A percentile compares a stretch with the other conserved stretches of the same genome.
Conservation (phyloP, 2,797 vertebrate species). For the Lacerta bilineata region DNA sequence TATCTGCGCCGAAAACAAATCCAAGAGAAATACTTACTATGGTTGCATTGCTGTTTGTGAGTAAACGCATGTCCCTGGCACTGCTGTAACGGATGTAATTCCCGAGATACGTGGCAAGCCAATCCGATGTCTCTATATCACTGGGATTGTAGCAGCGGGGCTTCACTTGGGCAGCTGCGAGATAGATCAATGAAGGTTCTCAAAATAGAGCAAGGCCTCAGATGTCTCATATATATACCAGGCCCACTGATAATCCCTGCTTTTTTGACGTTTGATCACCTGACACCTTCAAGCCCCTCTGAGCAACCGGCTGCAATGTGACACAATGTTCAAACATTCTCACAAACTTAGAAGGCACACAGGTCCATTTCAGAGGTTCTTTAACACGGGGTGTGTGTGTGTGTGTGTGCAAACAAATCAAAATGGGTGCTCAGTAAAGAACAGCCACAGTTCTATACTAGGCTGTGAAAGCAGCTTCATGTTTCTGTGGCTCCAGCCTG, state of each 20-base stretch:
- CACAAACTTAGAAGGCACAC: not conserved
- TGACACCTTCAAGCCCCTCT: not conserved
- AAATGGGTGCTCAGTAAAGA: no score
- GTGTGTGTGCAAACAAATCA: no score
- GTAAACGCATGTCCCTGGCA: slow-evolving; percentile 14
- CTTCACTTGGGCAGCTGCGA: not conserved
- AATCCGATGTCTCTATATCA: not conserved
- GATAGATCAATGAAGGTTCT: not conserved
- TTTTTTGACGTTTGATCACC: not conserved
- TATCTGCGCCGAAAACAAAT: not conserved
- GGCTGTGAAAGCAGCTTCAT: no score
- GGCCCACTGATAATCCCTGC: not conserved
- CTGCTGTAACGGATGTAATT: slow-evolving; percentile 18
- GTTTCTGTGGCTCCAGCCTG: not conserved
- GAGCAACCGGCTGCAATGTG: no score
- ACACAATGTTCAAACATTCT: not conserved
- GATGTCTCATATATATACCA: no score
- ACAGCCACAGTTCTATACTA: no score
- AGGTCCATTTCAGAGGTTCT: not conserved
- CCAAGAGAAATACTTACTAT: slow-evolving; percentile 11
- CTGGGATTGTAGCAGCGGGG: slow-evolving; percentile 35
- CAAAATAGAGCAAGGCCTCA: not conserved
- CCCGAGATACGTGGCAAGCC: slow-evolving; percentile 30
- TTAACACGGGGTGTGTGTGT: no score
- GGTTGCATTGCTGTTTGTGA: slow-evolving; percentile 14